Evolutionary conservation across 2,797 vertebrate species (phyloP), one percentile per base, ranked within the genome.

Genomic region (Sciurus carolinensis): DNA sequence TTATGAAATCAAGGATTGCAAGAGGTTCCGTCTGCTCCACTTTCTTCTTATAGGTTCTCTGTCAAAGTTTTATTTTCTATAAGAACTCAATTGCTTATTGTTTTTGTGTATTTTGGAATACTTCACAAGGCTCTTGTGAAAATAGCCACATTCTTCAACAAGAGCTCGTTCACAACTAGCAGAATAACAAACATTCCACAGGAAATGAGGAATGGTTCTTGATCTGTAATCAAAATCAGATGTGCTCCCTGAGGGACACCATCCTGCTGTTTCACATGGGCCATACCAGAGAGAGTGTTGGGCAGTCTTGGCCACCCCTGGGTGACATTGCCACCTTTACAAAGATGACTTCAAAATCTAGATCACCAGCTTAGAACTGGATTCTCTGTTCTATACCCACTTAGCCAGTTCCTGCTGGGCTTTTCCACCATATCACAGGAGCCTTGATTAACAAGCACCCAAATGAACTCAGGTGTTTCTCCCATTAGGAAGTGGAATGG

Each of bases 41-140:
- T 86, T 92, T 82, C 67, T 97, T 83, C 50, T n/a, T 54, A 82
- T 76, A 75, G 59, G 17, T 91, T 80, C 73, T 97, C 62, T 73
- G 33, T 85, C 24, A 84, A 92, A 91, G 71, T 84, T 62, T 72
- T 39, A 26, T 91, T 97, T 96, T n/a, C 89, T 95, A 20, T 62
- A 62, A 90, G 30, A 66, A 57, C 50, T 54, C n/a, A 96, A 36
- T 76, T 87, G 42, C 52, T 83, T 91, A 54, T 59, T 94, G n/a
- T 47, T 90, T 87, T 81, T 90, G 39, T 79, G n/a, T 90, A 62
- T 73, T 96, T 97, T 52, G 15, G 59, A 90, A 84, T 89, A 91
- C 26, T 83, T 87, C 66, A 80, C 44, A 80, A 36, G 75, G 54
- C 4, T 8, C 30, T 47, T 82, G 39, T 80, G 44, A 87, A 95